Base-by-base conservation (phyloP, 1,140 invertebrate species). In the Trichonephila clavata region DNA sequence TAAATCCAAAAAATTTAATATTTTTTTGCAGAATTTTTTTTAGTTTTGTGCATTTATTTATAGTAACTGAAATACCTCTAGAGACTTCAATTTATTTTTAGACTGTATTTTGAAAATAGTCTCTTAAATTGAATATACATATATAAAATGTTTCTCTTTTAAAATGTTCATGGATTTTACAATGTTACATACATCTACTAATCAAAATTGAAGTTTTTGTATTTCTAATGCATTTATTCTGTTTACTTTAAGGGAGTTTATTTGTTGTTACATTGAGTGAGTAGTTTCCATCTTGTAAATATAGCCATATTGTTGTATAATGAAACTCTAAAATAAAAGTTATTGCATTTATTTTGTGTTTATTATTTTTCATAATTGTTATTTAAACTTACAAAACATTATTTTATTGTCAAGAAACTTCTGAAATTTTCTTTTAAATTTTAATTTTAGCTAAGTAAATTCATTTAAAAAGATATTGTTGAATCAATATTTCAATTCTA, bases 241-340 rank as follows among this genome's bases (percentile, higher is more conserved):
- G 13, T 77, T 77, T 77, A 14, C 2, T 77, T 77, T 77, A 77
- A 32, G 24, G 39, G 32, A 77, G 27, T 77, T 77, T 77, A 77
- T 77, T 77, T 77, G 32, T 77, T 77, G 24, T 77, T 77, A 77
- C 6, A 32, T 2, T 77, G 16, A 39, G 71, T 77, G 32, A 39
- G 24, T 77, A 77, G 71, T 77, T 18, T n/a, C 83, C 83, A 84
- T 84, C 57, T n/a, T 84, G 83, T 84, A 84, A 24, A 84, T 84
- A 84, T 84, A 59, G 16, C 83, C 83, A 84, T 60, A 60, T 84
- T 84, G 50, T 84, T 84, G 57, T 27, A 59, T 59, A 50, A 24
- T 60, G 50, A 27, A 84, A 84, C 18, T 24, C 81, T 59, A 84
- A 59, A 59, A 84, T 27, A 84, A 84, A 84, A 84, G 50, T 50